A percentile compares a stretch with the other conserved stretches of the same genome.
These are phyloP conservation scores for Oncorhynchus keta DNA, from an alignment of 2,113 vertebrate species.

Conservation along the genomic window DNA sequence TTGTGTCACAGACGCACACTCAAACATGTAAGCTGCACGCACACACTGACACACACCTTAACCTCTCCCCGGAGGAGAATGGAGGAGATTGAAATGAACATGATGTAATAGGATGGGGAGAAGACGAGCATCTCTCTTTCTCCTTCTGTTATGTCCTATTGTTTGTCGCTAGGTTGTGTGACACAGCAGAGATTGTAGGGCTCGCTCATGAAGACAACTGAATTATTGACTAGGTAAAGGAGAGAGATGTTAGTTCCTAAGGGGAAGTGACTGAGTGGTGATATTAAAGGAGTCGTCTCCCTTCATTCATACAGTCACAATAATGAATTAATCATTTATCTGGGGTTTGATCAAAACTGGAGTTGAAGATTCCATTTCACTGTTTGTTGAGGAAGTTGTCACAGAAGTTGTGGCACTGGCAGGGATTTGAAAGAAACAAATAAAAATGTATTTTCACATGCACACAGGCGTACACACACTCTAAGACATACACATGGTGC, in stretches of 20 bases:
- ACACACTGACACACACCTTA: too few species aligned
- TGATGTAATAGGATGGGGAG: not conserved
- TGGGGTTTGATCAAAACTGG: constrained; percentile 39
- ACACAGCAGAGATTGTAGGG: constrained; percentile 47
- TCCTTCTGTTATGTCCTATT: not conserved
- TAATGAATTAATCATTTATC: constrained; percentile 52
- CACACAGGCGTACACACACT: too few species aligned
- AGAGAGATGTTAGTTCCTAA: constrained; percentile 56
- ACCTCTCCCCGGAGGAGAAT: constrained; percentile 1
- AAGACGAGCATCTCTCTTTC: not conserved
- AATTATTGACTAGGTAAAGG: constrained; percentile 61
- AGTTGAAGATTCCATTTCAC: not conserved
- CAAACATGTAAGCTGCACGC: too few species aligned
- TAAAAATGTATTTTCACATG: too few species aligned
- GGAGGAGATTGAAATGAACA: constrained; percentile 15
- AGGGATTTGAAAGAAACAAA: too few species aligned
- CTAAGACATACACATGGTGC: too few species aligned
- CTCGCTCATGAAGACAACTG: constrained; percentile 47
- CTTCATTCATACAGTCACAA: not conserved
- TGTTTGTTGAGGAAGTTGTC: too few species aligned
- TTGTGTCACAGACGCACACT: too few species aligned
- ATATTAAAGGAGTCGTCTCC: constrained; percentile 24
- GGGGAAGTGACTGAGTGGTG: not conserved
- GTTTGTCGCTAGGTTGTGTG: constrained; percentile 18
- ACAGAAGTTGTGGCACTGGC: too few species aligned